Evolutionary conservation across 2,888 invertebrate genomes (phyloP).

Genomic region (Drosophila fungiperda): DNA sequence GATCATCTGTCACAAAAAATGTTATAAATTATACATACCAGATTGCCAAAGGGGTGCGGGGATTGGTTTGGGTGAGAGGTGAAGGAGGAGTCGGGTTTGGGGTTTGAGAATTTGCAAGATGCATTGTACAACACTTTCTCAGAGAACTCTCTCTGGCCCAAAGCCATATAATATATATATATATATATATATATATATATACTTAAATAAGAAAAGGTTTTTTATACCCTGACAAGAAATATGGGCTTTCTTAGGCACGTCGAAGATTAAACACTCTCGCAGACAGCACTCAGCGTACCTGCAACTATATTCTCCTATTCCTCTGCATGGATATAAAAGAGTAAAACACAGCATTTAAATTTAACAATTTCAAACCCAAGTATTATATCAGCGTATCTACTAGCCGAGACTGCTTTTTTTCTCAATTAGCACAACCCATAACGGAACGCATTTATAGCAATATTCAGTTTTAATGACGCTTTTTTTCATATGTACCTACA

Average conservation of each 20-base stretch:
- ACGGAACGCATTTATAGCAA: not conserved
- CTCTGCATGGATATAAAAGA: not conserved
- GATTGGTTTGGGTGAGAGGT: too few relatives aligned
- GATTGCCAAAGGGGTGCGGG: conserved; percentile 13
- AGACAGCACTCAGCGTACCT: not conserved
- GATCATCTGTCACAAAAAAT: conserved; percentile 81
- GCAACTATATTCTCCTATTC: not conserved
- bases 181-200: not conserved
- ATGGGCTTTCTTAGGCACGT: not conserved
- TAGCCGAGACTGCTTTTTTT: not conserved
- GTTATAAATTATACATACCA: conserved; percentile 83
- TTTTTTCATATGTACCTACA: conserved; percentile 9
- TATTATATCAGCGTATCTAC: not conserved
- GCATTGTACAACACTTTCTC: not conserved
- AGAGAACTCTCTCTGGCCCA: not conserved
- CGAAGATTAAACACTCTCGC: not conserved
- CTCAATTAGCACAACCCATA: conserved; percentile 3
- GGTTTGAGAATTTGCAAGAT: not conserved
- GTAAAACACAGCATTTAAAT: not conserved
- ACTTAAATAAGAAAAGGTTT: not conserved
- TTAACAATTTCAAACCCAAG: not conserved
- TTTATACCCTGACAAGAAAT: not conserved
- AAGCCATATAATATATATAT: not conserved
- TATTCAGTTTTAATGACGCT: conserved; percentile 16
- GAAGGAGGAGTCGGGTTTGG: not conserved